Percentiles rank a stretch among this genome's conserved stretches.
Evolutionary conservation across 2,888 invertebrate species (phyloP).

Genomic region (Hybos culiciformis): DNA sequence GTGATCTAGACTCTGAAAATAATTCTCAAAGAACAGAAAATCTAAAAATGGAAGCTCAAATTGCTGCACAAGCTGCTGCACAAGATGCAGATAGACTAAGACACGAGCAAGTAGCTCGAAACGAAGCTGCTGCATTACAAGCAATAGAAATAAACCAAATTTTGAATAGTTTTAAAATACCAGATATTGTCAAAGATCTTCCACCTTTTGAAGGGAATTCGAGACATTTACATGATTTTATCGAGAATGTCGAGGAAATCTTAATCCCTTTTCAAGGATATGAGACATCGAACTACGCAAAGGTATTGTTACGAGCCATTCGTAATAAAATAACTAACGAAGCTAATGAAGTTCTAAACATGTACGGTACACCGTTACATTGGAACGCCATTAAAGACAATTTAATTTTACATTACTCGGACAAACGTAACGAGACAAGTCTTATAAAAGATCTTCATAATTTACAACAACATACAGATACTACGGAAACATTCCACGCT

Average conservation of each 20-base stretch:
- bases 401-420: slow-evolving; percentile 12
- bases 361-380: slow-evolving; percentile 12
- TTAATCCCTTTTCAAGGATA: slow-evolving; percentile 2
- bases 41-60: no score
- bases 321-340: slow-evolving; percentile 14
- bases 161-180: slow-evolving; percentile 11
- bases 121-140: no score
- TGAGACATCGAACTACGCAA: slow-evolving; percentile 9
- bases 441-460: slow-evolving; percentile 14
- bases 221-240: slow-evolving; percentile 9
- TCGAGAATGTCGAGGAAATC: slow-evolving; percentile 14
- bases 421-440: slow-evolving; percentile 14
- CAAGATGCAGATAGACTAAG: no score
- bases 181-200: slow-evolving; percentile 14
- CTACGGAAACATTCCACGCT: slow-evolving; percentile 14
- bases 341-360: slow-evolving; percentile 15
- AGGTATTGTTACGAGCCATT: slow-evolving; percentile 11
- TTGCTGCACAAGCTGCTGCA: no score
- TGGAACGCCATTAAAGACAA: slow-evolving; percentile 14
- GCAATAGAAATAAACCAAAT: background rate
- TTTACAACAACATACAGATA: slow-evolving; percentile 9
- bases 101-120: no score
- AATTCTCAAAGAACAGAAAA: no score
- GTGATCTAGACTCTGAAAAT: no score
- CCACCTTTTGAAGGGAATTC: slow-evolving; percentile 11